Base-by-base conservation (phyloP, 2,888 invertebrate genomes). In the Pristionchus mayeri region DNA sequence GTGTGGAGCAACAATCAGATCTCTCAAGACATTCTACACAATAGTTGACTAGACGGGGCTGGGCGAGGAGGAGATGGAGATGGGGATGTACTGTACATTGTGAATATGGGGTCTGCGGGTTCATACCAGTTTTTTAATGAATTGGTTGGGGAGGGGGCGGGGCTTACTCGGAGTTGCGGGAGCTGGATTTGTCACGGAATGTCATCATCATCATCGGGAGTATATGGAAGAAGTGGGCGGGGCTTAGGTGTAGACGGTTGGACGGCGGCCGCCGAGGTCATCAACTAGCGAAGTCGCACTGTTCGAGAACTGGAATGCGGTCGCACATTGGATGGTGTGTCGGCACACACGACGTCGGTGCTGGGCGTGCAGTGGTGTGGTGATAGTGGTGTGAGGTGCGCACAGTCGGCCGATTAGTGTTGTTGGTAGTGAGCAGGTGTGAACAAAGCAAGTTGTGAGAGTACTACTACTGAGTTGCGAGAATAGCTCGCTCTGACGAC, bases 221-320 rank as follows among this genome's bases (percentile, higher is more conserved):
- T 18, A 34, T 44, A 24, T 9, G 13, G 9, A n/a, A 13, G 30
- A 21, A 40, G 40, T n/a, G 24, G 71, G 71, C 40, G 71, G 37
- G 40, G 71, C 40, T 84, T 60, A 84, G 4, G 84, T 84, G 78
- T 84, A 84, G 27, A 84, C 84, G 34, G 48, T 75, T 24, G 24
- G 76, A 13, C 84, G 54, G 24, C 84, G 40, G 76, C 71, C 48
- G 18, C 34, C 80, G 16, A 82, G 63, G 50, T 86, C 86, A 80
- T 88, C 88, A 57, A 88, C 88, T 60, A 88, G 85, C 3, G 88
- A 88, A 37, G 85, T 86, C 50, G 87, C 84, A 52, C 85, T 85
- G 84, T 88, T 86, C 60, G 85, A 85, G 54, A 88, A 82, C 60
- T 88, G 84, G n/a, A 84, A 84, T 34, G 67, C 16, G 30, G 76